phyloP scores from a whole-genome alignment of 1,140 invertebrate genomes.

The Ladona fulva region DNA sequence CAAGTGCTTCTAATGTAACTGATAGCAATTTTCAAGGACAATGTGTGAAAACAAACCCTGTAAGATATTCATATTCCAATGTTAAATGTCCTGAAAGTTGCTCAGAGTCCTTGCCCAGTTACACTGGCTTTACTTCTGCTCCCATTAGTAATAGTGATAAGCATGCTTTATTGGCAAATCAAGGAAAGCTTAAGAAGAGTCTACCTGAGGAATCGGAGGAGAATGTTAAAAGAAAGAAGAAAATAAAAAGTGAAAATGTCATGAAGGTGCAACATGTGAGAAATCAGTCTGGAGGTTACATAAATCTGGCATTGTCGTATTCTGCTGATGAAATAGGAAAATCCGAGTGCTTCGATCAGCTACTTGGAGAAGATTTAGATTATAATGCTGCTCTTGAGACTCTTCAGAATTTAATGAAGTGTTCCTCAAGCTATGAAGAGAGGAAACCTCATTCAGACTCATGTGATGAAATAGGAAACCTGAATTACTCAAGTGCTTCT shows the following conservation, averaged over 20 bases:
- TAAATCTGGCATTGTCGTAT: constrained; percentile 15
- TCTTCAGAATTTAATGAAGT: constrained; percentile 13
- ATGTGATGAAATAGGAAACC: constrained; percentile 4
- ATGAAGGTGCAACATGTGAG: background rate
- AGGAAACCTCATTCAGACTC: background rate
- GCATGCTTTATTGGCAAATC: too few relatives aligned
- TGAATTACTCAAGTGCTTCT: background rate
- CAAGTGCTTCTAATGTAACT: background rate
- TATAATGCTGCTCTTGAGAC: constrained; percentile 16
- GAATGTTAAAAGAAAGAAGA: background rate
- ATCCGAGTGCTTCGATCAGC: background rate
- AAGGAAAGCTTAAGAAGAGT: background rate
- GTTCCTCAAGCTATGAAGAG: background rate
- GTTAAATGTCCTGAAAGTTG: too few relatives aligned
- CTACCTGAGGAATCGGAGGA: background rate
- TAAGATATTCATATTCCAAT: background rate
- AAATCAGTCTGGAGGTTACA: constrained; percentile 19
- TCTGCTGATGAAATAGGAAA: constrained; percentile 14
- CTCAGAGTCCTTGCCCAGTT: too few relatives aligned
- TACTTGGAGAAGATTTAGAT: constrained; percentile 16
- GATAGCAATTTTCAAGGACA: background rate
- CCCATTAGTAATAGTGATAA: too few relatives aligned
- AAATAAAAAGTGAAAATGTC: background rate
- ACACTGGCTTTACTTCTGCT: too few relatives aligned
- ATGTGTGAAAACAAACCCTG: background rate